Evolutionary conservation across 2,888 invertebrate genomes (phyloP), one percentile per base, ranked within the genome.

Genomic region (Cancer borealis): DNA sequence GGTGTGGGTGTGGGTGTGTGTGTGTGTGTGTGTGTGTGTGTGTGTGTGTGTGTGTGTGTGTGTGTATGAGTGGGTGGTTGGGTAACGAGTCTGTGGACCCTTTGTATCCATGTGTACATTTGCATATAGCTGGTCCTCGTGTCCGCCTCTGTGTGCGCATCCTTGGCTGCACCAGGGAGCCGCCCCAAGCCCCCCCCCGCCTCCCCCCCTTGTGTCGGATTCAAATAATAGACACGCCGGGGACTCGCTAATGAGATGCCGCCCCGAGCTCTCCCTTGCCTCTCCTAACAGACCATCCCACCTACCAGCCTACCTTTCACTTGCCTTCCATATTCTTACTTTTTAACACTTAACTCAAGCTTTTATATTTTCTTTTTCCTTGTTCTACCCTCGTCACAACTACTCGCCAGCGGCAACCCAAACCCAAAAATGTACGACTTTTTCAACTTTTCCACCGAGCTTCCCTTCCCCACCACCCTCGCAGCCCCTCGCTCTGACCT

Each of bases 21-120:
- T 12, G 79, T 79, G 79, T 79, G 79, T 79, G 26, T 79, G 26
- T 79, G 79, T 26, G 79, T 26, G 79, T 79, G 79, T 79, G 79
- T 26, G 79, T 79, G 79, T 79, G 79, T 12, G 79, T 79, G 79
- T 79, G 79, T 79, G 79, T 79, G 79, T 79, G 79, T 30, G 79
- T 79, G 30, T 79, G 30, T 30, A 30, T 79, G 12, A 1, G 30
- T 79, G 79, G 10, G 79, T 30, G 30, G 79, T 30, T 26, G 79
- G 79, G 30, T 39, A 21, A 46, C 17, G 45, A 46, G 45, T 88
- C 46, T 10, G 1, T 26, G 46, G 8, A 46, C 5, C 49, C 88
- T 88, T 49, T 88, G 88, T 26, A 26, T 49, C 46, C n/a, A 12
- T 46, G 14, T 88, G 88, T 88, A 47, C 47, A 88, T 88, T 46